Base-by-base conservation (phyloP, 2,888 invertebrate species). In the Andricus curvator region DNA sequence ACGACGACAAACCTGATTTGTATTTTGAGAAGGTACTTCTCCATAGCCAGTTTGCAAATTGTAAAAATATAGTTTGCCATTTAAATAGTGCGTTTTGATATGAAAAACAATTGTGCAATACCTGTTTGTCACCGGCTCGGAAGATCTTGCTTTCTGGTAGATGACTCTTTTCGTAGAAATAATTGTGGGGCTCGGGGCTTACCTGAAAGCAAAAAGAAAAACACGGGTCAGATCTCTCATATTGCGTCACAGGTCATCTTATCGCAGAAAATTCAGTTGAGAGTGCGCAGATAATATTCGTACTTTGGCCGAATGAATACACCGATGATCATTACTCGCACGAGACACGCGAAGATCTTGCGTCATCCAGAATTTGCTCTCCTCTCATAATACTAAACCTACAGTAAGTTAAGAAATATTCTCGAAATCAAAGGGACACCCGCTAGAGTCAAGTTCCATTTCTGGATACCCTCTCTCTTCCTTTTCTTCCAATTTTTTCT, bases 161-260 rank as follows among this genome's bases (percentile, higher is more conserved):
- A n/a, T 29, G 79, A 60, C 76, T 65, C 11, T n/a, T 60, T n/a
- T 60, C 60, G 22, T 60, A 29, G 13, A 25, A 17, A 64, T 25
- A 13, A 22, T 48, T 48, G 41, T 29, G 29, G 29, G 56, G 29
- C 74, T 51, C 37, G 60, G 15, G 22, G 22, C 78, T 82, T 78
- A 82, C 82, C 82, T 82, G 80, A 22, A 77, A 82, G 44, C 79
- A 80, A 25, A 82, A 78, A 79, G 56, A 64, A n/a, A 48, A 9
- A 48, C 48, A 56, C 17, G 29, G 64, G 64, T 64, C 17, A 64
- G 6, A 64, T 17, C 17, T 64, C 29, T 64, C 8, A 29, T 17
- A 17, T 70, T 70, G 22, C 70, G 48, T 51, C 70, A 70, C 5
- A 29, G 70, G 22, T 70, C 70, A 25, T 25, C 25, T 70, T 70